Conservation (phyloP, 2,113 vertebrate species). For the Poeciliopsis turrubarensis region DNA sequence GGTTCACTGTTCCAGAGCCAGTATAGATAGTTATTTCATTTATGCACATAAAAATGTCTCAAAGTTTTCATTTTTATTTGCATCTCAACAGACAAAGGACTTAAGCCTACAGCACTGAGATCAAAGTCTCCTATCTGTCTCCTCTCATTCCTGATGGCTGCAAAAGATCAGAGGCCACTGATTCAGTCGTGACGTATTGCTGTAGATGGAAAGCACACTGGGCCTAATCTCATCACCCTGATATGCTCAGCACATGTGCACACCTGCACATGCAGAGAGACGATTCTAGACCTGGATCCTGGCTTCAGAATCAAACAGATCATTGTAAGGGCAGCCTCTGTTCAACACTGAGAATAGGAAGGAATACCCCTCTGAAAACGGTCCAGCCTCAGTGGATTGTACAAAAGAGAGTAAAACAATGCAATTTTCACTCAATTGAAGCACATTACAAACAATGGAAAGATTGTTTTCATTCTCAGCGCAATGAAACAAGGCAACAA, state of each 20-base stretch:
- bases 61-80: neutral
- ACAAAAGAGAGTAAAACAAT: neutral
- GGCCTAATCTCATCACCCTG: constrained; percentile 46
- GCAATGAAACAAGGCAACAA: constrained; percentile 1
- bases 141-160: constrained; percentile 54
- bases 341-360: constrained; percentile 13
- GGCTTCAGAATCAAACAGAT: constrained; percentile 59
- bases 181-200: constrained; percentile 7
- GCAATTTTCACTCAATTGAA: no score
- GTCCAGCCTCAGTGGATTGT: neutral
- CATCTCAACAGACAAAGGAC: neutral
- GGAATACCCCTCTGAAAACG: neutral
- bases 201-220: constrained; percentile 3
- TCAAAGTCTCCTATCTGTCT: constrained; percentile 61
- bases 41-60: no score
- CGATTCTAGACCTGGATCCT: constrained; percentile 31
- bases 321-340: constrained; percentile 50
- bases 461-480: constrained; percentile 7
- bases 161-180: constrained; percentile 62
- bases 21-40: no score
- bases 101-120: constrained; percentile 7
- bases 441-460: neutral
- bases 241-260: constrained; percentile 15
- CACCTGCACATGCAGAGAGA: constrained; percentile 34
- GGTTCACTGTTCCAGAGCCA: no score